Evolutionary conservation across 23 tunicate species (phyloP), one percentile per base, ranked within the genome.

Genomic region (Corella eumyota): DNA sequence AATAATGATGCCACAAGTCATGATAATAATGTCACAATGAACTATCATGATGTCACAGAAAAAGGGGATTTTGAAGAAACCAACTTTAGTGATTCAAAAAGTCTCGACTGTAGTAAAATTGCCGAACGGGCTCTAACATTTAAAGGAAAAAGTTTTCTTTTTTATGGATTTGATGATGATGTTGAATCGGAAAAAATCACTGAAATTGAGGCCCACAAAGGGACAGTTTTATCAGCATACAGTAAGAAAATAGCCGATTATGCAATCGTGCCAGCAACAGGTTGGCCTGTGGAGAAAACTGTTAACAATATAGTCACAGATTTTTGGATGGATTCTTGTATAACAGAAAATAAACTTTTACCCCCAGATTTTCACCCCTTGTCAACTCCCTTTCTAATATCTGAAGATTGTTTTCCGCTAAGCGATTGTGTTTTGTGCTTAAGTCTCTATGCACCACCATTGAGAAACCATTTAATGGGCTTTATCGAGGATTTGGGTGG

Each of bases 181-280:
- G 94, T 75, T 6, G 1, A 9, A 1, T 58, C 70, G 19, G 56
- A 65, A 49, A 64, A 58, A 27, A 47, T 63, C 34, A 73, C 72
- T 6, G 59, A 64, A 31, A 84, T 84, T 1, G 76, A 83, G 72
- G 88, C 64, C 21, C 19, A n/a, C n/a, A n/a, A n/a, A 11, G 93
- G 93, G 15, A 32, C 25, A 2, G 30, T 84, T 0, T 45, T 84
- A 4, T 58, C 94, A 2, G 50, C 67, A 13, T 22, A 70, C 67
- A 84, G 94, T 45, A 70, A 76, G 54, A 45, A 49, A 32, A 57
- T 69, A 6, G 77, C 84, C 1, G 94, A 84, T 58, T 84, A 84
- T 35, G 94, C 84, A 4, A 78, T 84, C 29, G 94, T 84, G 0
- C 94, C 94, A 0, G 36, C 73, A 30, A 76, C 78, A 2, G 94